These are phyloP conservation scores for Amazona guildingii DNA, from an alignment of 2,113 vertebrate species.

Conservation along the genomic window DNA sequence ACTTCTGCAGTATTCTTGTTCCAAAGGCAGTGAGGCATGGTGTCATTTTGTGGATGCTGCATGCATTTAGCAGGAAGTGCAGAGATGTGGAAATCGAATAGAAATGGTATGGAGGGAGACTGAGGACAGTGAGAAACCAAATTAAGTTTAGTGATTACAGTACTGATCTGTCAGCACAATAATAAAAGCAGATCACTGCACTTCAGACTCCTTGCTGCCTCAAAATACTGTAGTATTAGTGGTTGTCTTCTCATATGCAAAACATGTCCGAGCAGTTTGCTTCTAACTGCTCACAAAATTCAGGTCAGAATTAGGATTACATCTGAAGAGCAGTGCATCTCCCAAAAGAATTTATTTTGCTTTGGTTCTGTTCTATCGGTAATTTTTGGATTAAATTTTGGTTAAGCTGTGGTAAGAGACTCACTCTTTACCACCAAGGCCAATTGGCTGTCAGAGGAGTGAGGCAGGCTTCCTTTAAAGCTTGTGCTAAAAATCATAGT, in stretches of 20 bases:
- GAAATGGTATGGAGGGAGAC: background rate
- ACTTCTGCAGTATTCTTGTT: background rate
- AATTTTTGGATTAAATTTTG: background rate
- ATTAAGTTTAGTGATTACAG: background rate
- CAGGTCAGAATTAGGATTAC: background rate
- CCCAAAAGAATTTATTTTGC: background rate
- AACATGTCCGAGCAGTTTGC: background rate
- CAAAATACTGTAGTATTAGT: background rate
- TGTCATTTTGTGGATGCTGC: background rate
- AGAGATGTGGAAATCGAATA: background rate
- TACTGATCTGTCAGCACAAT: background rate
- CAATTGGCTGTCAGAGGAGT: background rate
- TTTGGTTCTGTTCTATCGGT: background rate
- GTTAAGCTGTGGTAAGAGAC: background rate
- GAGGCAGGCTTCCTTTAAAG: background rate
- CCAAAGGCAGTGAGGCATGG: background rate
- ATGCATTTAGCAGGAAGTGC: background rate
- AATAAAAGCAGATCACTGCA: background rate
- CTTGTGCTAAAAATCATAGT: background rate
- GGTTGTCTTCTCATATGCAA: background rate
- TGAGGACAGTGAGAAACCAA: background rate
- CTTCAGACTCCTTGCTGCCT: background rate
- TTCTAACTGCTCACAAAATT: background rate
- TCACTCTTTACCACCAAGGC: accelerated
- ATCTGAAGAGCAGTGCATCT: background rate